These are phyloP conservation scores for Drosophila kanapiae DNA, from an alignment of 1,140 invertebrate species.

Conservation along the genomic window DNA sequence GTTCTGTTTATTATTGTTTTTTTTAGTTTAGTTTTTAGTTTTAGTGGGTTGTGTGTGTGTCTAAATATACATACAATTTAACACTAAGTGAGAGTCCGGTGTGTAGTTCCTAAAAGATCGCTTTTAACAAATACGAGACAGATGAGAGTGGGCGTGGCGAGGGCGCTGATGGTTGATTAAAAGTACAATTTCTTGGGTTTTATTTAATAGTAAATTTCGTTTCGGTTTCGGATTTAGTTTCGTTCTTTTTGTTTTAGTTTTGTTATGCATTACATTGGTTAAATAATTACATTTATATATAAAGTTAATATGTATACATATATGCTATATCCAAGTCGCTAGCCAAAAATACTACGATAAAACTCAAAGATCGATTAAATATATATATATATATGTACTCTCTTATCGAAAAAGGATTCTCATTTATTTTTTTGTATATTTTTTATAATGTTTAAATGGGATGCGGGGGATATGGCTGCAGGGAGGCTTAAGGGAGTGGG, in stretches of 20 bases:
- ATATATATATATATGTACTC: slow-evolving; percentile 20
- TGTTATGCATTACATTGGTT: slow-evolving; percentile 57
- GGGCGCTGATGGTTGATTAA: slow-evolving; percentile 29
- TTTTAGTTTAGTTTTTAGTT: too few species aligned
- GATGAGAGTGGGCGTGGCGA: slow-evolving; percentile 22
- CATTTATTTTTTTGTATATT: slow-evolving; percentile 19
- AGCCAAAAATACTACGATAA: slow-evolving; percentile 57
- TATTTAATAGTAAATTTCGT: slow-evolving; percentile 43
- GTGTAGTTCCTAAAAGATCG: slow-evolving; percentile 42
- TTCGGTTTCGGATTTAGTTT: neutral
- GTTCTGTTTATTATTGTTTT: slow-evolving; percentile 22
- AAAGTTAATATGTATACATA: slow-evolving; percentile 49
- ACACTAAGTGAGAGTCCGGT: slow-evolving; percentile 50
- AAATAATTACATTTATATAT: slow-evolving; percentile 64
- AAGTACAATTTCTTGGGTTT: slow-evolving; percentile 46
- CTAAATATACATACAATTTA: slow-evolving; percentile 65
- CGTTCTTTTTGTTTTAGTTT: slow-evolving; percentile 17
- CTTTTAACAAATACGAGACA: slow-evolving; percentile 43
- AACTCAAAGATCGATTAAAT: slow-evolving; percentile 53
- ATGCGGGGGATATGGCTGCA: slow-evolving; percentile 13
- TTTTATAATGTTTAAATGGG: slow-evolving; percentile 4
- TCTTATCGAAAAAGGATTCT: slow-evolving; percentile 39
- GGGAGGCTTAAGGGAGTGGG: too few species aligned
- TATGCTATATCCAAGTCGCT: slow-evolving; percentile 62
- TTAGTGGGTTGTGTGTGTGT: slow-evolving; percentile 45